These are phyloP conservation scores for Apodemia duryi DNA, from an alignment of 2,888 invertebrate genomes.

Conservation along the genomic window DNA sequence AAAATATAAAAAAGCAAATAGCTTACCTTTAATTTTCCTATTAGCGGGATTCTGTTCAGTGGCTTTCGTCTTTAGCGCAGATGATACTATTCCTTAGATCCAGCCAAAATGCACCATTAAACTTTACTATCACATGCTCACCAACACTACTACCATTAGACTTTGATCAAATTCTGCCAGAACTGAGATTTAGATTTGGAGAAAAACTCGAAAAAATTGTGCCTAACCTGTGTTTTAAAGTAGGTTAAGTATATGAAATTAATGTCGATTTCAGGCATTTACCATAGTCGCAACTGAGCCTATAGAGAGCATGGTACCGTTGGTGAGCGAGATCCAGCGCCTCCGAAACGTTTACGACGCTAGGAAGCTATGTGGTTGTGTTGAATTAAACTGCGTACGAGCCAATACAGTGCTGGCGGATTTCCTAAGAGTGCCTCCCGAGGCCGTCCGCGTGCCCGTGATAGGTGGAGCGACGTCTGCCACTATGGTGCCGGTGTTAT, in stretches of 20 bases:
- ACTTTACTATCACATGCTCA: too few species aligned
- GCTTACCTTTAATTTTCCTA: too few species aligned
- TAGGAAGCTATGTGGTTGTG: constrained; percentile 80
- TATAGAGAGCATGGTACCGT: constrained; percentile 85
- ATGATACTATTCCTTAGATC: too few species aligned
- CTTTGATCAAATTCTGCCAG: too few species aligned
- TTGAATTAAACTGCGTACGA: constrained; percentile 84
- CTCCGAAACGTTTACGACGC: constrained; percentile 61
- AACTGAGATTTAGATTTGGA: too few species aligned
- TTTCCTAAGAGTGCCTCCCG: constrained; percentile 79
- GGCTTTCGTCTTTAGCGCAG: too few species aligned
- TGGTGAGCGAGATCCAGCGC: constrained; percentile 84
- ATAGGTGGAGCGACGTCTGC: constrained; percentile 84
- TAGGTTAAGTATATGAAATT: not conserved
- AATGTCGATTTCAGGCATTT: constrained; percentile 46
- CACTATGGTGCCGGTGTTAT: constrained; percentile 85
- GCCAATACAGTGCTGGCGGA: constrained; percentile 85
- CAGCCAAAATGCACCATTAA: too few species aligned
- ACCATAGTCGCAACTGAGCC: constrained; percentile 71
- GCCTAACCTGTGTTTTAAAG: too few species aligned
- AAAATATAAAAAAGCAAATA: too few species aligned
- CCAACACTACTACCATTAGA: too few species aligned
- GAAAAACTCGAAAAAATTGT: too few species aligned
- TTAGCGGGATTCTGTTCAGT: too few species aligned
- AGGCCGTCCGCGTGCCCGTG: constrained; percentile 82